These are phyloP conservation scores for Pinna nobilis DNA, from an alignment of 1,140 invertebrate species.

Conservation along the genomic window DNA sequence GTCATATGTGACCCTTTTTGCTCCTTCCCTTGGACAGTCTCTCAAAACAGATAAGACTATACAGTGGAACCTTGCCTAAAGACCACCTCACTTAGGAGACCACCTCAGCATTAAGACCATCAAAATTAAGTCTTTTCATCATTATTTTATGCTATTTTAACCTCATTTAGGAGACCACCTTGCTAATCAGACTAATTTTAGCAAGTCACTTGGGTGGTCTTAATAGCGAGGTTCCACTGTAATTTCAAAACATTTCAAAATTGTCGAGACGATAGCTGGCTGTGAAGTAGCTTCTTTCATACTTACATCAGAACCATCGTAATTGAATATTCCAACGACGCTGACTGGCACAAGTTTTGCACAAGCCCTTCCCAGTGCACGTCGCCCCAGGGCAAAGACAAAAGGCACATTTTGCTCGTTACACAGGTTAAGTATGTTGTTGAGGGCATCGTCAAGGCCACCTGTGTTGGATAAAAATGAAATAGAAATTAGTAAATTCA, in stretches of 20 bases:
- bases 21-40: too few species aligned
- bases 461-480: constrained; percentile 56
- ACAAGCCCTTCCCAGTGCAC: constrained; percentile 77
- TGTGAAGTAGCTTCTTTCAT: background rate
- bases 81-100: too few species aligned
- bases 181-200: too few species aligned
- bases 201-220: too few species aligned
- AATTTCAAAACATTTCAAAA: background rate
- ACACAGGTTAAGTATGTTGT: constrained; percentile 74
- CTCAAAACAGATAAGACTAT: too few species aligned
- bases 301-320: constrained; percentile 80
- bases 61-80: too few species aligned
- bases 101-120: too few species aligned
- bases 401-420: constrained; percentile 75
- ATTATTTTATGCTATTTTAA: too few species aligned
- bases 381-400: constrained; percentile 77
- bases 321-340: constrained; percentile 79
- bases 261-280: background rate
- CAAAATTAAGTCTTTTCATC: too few species aligned
- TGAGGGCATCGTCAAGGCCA: constrained; percentile 76
- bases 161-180: too few species aligned
- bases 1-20: too few species aligned
- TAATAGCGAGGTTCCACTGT: too few species aligned
- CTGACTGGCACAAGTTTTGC: constrained; percentile 78
- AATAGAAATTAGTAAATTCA: background rate